Base-by-base conservation (phyloP, 2,113 vertebrate species). In the Saimiri boliviensis region DNA sequence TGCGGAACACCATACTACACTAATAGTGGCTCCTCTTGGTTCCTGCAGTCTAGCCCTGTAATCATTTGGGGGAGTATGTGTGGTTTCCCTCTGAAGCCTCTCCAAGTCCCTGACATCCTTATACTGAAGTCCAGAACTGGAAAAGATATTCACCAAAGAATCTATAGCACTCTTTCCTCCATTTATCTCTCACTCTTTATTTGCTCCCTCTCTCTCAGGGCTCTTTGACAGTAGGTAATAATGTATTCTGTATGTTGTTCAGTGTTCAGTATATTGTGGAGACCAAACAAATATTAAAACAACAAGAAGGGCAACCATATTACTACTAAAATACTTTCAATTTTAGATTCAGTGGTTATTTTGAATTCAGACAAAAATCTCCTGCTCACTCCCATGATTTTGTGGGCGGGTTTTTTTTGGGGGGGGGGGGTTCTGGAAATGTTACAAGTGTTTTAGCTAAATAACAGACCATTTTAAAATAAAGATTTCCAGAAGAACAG, bases 401-500 rank as follows among this genome's bases (percentile, higher is more conserved):
- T 95, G 85, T 87, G 42, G 42, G n/a, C n/a, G n/a, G 42, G 30
- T 60, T 49, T 5, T 52, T 52, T 52, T 52, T 52, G 16, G 4
- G 49, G 52, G 16, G 5, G 52, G 49, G 52, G 27, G 85, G n/a
- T n/a, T 77, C 66, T 76, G 68, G 54, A 94, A 96, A 96, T 86
- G 35, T 52, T 70, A 92, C 49, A 97, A 89, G 45, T 82, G 13
- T 90, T 97, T 94, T 90, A 91, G 89, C 68, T 49, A 97, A 96
- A 93, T 74, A 96, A 80, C 40, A 86, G 52, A 37, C 60, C 25
- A 84, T 60, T 97, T 97, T 89, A 77, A 96, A 97, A 97, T 45
- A 89, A 88, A 83, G 86, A 95, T 89, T 86, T 88, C 94, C 91
- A 85, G 63, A 91, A 95, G 85, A 92, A 94, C 19, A 95, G 88